Base-by-base conservation (phyloP, 2,113 vertebrate genomes). In the Copsychus sechellarum region DNA sequence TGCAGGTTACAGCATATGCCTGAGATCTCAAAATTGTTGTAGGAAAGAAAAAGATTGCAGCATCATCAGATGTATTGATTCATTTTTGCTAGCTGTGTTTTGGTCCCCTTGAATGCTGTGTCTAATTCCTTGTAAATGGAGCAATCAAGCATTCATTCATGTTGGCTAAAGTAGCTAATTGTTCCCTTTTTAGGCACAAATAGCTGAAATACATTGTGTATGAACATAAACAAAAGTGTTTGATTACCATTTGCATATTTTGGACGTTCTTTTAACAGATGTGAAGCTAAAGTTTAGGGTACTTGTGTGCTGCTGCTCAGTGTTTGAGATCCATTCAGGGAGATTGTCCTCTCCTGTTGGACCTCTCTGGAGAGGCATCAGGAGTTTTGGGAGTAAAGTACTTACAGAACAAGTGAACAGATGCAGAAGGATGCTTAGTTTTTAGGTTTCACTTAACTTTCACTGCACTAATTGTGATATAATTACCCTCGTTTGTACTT, bases 201-300 rank as follows among this genome's bases (percentile, higher is more conserved):
- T 84, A 77, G 65, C 51, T 92, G 76, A 86, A 94, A 81, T 92
- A 53, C 7, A 40, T 93, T 94, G 90, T 95, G 64, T 92, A 28
- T 86, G 74, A 93, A 82, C 51, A 88, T 54, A 86, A 94, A 95
- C 93, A 97, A 96, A 92, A 95, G 78, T 62, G 66, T 88, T 96
- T 97, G 93, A 97, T 97, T 94, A 53, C 48, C 57, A 91, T 94
- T 94, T 97, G 80, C 90, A 61, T 95, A 72, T 88, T 86, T 90
- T 83, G 50, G 19, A 72, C 16, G 12, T 90, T 88, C 78, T 87
- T 90, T 94, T 90, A 90, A 51, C 93, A 86, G 94, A 92, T 96
- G 93, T 86, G 82, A 82, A 42, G 64, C 50, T 57, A 19, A 89
- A 92, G 80, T 93, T 93, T 69, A 43, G 80, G 34, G 50, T 28